Evolutionary conservation across 92 coral and sea anemone genomes (phyloP), one percentile per base, ranked within the genome.

Genomic region (Phenganax marumi): DNA sequence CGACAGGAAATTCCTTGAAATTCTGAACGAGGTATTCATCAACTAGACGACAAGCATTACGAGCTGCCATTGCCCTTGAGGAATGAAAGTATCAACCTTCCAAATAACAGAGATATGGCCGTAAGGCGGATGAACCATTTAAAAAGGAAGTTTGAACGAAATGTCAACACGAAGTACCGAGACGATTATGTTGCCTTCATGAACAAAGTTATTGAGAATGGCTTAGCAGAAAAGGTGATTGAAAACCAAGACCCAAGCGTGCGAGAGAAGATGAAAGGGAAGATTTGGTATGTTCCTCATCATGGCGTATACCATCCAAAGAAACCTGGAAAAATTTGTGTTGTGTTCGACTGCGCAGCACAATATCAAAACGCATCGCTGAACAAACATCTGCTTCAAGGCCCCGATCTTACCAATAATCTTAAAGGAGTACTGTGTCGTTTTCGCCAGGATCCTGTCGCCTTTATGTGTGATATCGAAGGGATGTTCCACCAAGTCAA

Each of bases 371-470:
- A 47, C 2, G 52, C 10, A 21, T 51, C 76, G 13, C 55, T 71
- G 24, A 71, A 47, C 43, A 26, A 33, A 47, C 23, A 25, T 9
- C 19, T 64, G 70, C 26, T 64, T 2, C 70, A 22, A 64, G 70
- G 70, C 11, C 70, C 70, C 0, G 70, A 64, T 25, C 70, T 64
- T 12, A 64, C 47, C 10, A 64, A 64, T 25, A 64, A 64, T 64
- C 26, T 64, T 39, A 47, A 7, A 12, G 88, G 91, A 12, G 86
- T 85, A 50, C 72, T 89, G 23, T 6, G 75, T 50, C 76, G 66
- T 47, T 88, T 88, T 39, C 85, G 86, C 18, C 88, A 84, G 66
- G 88, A 88, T 22, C 84, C 76, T 18, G 71, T 79, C 0, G 91
- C 86, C 9, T 61, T 78, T 12, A 87, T 84, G 87, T 79, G 81